Evolutionary conservation across 1,140 invertebrate species (phyloP), one percentile per base, ranked within the genome.

Genomic region (Gryon sp.): DNA sequence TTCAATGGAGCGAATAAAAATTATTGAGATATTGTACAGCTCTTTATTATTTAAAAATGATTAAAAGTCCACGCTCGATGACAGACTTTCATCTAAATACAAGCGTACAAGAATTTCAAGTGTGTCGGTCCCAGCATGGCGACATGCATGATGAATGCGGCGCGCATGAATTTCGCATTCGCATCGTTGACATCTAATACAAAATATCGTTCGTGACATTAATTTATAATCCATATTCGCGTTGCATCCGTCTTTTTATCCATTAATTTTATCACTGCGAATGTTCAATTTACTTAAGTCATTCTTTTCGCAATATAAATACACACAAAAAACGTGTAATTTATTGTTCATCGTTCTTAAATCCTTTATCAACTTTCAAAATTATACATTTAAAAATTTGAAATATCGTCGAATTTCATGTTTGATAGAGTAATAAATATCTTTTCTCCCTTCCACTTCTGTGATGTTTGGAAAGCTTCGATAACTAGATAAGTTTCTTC

Each of bases 401-500:
- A 76, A 68, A 69, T 69, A 76, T 76, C 18, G 72, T 32, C 48
- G 63, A 57, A 75, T 75, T 53, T 53, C 24, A 41, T 22, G 59
- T 55, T 57, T 41, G 62, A 75, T 62, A 45, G 60, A 60, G 75
- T 50, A 78, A 78, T 78, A 78, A 73, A 78, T 73, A 78, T 63
- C 57, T 26, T n/a, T n/a, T n/a, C n/a, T n/a, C n/a, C n/a, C n/a
- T n/a, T n/a, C n/a, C 50, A 38, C 46, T 46, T 18, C 26, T 36
- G 9, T 45, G 62, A 68, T 77, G 75, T 73, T 69, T 73, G 46
- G 62, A 65, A 52, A 73, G 60, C 68, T 73, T 26, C 66, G 75
- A 72, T 72, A 72, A 77, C 66, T 68, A 68, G 75, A 77, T 77
- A 72, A 77, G 75, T 77, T 77, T 77, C 55, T 68, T 40, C 62